phyloP scores from a whole-genome alignment of 2,888 invertebrate species.

The Orchesellides sinensis region DNA sequence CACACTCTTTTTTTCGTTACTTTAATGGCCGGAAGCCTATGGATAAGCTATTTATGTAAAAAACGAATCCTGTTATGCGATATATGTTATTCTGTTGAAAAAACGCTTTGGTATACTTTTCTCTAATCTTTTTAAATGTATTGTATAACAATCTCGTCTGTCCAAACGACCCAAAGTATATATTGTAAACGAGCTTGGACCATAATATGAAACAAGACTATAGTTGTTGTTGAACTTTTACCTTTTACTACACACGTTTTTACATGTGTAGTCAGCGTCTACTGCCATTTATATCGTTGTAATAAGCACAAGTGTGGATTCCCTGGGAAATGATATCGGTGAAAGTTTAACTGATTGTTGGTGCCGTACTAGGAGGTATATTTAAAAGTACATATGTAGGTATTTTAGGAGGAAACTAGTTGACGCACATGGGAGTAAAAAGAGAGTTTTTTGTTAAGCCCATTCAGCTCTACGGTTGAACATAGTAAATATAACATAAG shows the following conservation, averaged over 20 bases:
- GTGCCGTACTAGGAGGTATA: no score
- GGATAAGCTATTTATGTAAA: neutral
- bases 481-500: no score
- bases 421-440: neutral
- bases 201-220: neutral
- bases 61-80: no score
- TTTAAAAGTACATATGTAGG: no score
- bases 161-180: neutral
- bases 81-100: neutral
- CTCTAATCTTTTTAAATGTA: neutral
- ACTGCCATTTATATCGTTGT: neutral
- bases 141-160: neutral
- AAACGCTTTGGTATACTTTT: neutral
- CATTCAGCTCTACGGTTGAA: no score
- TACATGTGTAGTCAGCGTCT: neutral
- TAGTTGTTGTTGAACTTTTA: constrained; percentile 3
- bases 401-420: constrained; percentile 14
- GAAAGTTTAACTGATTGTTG: constrained; percentile 36
- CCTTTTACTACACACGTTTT: neutral
- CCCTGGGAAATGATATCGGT: neutral
- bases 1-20: neutral
- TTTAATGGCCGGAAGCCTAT: neutral
- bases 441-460: no score
- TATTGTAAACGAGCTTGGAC: neutral
- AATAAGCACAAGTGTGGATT: neutral